Evolutionary conservation across 2,797 vertebrate genomes (phyloP), one percentile per base, ranked within the genome.

Genomic region (Crenuchus spilurus): DNA sequence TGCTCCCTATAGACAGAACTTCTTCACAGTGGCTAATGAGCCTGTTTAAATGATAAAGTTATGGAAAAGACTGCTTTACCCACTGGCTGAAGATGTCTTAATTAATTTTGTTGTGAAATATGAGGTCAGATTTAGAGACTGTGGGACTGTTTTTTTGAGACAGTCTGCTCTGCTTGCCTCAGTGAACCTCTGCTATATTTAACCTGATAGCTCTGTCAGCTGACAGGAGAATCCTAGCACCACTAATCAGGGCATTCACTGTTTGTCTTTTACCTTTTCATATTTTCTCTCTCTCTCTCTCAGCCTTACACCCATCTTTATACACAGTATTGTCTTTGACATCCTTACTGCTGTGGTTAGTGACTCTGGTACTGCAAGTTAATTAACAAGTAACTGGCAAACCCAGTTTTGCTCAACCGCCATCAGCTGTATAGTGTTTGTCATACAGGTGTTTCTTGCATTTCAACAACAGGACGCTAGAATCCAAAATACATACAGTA

Each of bases 141-240:
- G 49, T 58, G 72, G 74, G 72, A 77, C 60, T 61, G 76, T 70
- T 80, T 70, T 69, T 61, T 65, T 78, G 30, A 68, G 67, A 39
- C 70, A 46, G 35, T 30, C 62, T n/a, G 48, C 62, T 66, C 62
- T 60, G 73, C 71, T 82, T 67, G 72, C 74, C 63, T 75, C 57
- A 51, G 61, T 66, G 68, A 73, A 69, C 73, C 64, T 64, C 39
- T 63, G 64, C 84, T 83, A 84, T 78, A 78, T 81, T 83, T 84
- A 85, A 79, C 77, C 55, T 68, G 69, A 78, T 73, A 76, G 74
- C 60, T 76, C 74, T 65, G 80, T 82, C 82, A 84, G 84, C 80
- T 85, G 84, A 82, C 77, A 65, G 65, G 72, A 75, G 71, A 75
- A 79, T 77, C 69, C 72, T 51, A 69, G 65, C 75, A 42, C 77